Conservation (phyloP, 2,113 vertebrate genomes). For the Otis tarda region DNA sequence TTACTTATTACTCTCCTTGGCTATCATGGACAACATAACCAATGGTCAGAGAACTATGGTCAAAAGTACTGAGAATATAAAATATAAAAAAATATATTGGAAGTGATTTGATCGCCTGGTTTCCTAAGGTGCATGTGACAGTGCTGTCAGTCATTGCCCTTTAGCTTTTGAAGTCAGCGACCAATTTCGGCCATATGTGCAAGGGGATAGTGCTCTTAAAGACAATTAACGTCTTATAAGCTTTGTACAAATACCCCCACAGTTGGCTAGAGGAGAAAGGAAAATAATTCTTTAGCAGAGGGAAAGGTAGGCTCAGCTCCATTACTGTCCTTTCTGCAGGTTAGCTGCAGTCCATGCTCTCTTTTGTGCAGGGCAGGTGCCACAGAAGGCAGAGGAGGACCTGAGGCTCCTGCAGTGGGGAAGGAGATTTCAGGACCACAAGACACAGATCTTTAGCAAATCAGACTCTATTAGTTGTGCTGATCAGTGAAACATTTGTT, state of each 20-base stretch:
- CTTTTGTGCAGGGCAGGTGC: neutral
- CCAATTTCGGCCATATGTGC: neutral
- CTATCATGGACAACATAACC: neutral
- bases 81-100: neutral
- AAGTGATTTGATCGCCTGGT: neutral
- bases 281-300: neutral
- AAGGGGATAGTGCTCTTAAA: neutral
- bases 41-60: neutral
- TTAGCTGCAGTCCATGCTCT: neutral
- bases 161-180: neutral
- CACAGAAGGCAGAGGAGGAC: neutral
- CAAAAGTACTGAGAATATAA: neutral
- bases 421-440: neutral
- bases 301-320: neutral
- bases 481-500: neutral
- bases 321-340: neutral
- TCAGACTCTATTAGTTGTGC: neutral
- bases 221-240: neutral
- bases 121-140: neutral
- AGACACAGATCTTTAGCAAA: neutral
- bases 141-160: neutral
- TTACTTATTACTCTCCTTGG: neutral
- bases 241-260: neutral
- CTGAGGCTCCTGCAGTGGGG: neutral
- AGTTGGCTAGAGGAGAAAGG: neutral